Evolutionary conservation across 2,113 vertebrate genomes (phyloP).

Genomic region (Notothenia coriiceps): DNA sequence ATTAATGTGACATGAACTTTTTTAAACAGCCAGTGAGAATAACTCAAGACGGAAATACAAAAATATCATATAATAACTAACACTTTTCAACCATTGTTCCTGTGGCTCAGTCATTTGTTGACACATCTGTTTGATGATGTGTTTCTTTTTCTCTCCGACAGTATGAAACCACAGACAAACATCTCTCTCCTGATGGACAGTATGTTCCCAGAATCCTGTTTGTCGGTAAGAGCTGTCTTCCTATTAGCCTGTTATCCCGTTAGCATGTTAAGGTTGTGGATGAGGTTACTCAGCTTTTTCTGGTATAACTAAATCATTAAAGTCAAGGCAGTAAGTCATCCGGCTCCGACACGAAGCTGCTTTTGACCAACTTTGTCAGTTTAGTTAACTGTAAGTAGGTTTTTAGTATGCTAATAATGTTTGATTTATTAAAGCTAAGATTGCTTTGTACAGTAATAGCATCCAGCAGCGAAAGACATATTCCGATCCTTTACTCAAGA

Average conservation of each 20-base stretch:
- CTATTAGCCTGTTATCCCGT: too few species aligned
- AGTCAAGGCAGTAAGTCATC: not conserved
- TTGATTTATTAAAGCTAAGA: not conserved
- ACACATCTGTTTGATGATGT: not conserved
- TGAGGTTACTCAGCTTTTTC: not conserved
- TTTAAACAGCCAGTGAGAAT: not conserved
- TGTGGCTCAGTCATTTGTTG: too few species aligned
- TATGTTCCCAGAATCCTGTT: constrained; percentile 96
- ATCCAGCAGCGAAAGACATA: not conserved
- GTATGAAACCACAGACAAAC: constrained; percentile 97
- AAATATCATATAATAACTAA: not conserved
- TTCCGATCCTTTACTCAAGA: not conserved
- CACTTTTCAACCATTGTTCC: not conserved
- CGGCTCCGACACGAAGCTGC: not conserved
- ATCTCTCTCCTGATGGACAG: constrained; percentile 94
- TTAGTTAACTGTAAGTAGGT: too few species aligned
- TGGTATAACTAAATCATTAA: too few species aligned
- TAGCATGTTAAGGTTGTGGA: too few species aligned
- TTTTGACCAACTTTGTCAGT: not conserved
- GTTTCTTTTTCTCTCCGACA: constrained; percentile 58
- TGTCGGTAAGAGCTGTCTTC: constrained; percentile 88
- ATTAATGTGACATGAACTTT: not conserved
- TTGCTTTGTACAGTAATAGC: too few species aligned
- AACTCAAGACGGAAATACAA: not conserved
- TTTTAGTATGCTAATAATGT: not conserved